These are phyloP conservation scores for Colletes gigas DNA, from an alignment of 1,140 invertebrate genomes.

Conservation along the genomic window DNA sequence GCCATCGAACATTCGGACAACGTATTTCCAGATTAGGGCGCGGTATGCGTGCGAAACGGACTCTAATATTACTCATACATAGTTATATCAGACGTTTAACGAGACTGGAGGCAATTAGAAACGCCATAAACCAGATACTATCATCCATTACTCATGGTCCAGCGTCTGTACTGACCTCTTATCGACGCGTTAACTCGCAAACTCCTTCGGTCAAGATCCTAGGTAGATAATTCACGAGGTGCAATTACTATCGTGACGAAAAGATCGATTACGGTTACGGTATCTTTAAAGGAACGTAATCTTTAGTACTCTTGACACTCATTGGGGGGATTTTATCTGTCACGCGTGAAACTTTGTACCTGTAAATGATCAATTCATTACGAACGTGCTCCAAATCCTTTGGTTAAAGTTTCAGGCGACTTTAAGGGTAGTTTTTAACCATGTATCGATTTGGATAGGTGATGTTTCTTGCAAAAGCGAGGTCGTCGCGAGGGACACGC, in stretches of 20 bases:
- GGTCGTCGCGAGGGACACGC: too few species aligned
- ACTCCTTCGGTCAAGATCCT: not conserved
- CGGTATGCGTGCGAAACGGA: constrained; percentile 18
- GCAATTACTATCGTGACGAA: not conserved
- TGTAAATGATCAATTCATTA: too few species aligned
- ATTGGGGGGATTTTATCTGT: not conserved
- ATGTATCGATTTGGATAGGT: too few species aligned
- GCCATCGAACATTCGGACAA: constrained; percentile 31
- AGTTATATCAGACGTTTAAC: constrained; percentile 5
- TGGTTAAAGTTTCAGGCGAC: too few species aligned
- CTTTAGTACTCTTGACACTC: not conserved
- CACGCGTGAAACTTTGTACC: too few species aligned
- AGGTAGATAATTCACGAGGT: not conserved
- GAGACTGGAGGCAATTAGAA: constrained; percentile 5
- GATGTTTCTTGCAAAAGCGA: too few species aligned
- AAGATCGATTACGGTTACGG: not conserved
- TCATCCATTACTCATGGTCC: not conserved
- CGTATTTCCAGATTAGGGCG: not conserved
- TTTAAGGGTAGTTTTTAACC: too few species aligned
- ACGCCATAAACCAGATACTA: not conserved
- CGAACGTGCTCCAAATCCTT: too few species aligned
- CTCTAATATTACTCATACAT: constrained; percentile 2
- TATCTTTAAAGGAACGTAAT: not conserved
- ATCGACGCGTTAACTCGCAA: not conserved
- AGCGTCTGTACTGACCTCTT: not conserved